Evolutionary conservation across 2,113 vertebrate genomes (phyloP), one percentile per base, ranked within the genome.

Genomic region (Melanotaenia duboulayi): DNA sequence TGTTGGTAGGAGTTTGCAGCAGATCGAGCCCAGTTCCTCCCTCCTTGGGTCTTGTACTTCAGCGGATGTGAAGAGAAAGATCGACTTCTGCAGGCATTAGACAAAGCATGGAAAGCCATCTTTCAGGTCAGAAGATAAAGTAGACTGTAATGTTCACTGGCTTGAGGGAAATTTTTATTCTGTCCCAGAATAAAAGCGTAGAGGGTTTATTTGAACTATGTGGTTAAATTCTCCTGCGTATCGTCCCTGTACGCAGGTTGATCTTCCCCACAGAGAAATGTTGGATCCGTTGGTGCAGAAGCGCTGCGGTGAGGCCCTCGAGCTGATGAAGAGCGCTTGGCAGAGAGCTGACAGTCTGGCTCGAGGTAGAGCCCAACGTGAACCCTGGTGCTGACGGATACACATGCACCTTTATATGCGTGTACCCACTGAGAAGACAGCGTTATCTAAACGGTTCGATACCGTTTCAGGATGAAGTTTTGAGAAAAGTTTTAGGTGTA

Each of bases 261-360:
- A 78, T 52, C 88, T 95, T 17, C 90, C 92, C 49, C 93, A 80
- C 54, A 90, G 64, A 71, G 74, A 14, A 0, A 51, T 94, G 77
- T 56, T 17, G 6, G 93, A 94, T 52, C 69, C 55, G 3, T 71
- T 80, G 0, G 74, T 94, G 70, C 91, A 90, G 85, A 97, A 97
- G 89, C 96, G 96, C 12, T 97, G 96, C 0, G 82, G 95, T 5
- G 96, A 98, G 0, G 97, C 96, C 1, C 90, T 98, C 70, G 93
- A 94, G 75, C 94, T 99, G 84, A 98, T 99, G 76, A 93, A 91
- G 74, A 97, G 95, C 5, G 92, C 94, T 32, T 99, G 97, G 97
- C 97, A 99, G 93, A 95, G 97, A 77, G 96, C 97, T 0, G 97
- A 99, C 94, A 99, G 97, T 85, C 92, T 99, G 50, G 96, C 95